Percentiles rank a stretch among this genome's conserved stretches.
Conservation (phyloP, 1,140 invertebrate genomes). For the Phymorhynchus buccinoides region DNA sequence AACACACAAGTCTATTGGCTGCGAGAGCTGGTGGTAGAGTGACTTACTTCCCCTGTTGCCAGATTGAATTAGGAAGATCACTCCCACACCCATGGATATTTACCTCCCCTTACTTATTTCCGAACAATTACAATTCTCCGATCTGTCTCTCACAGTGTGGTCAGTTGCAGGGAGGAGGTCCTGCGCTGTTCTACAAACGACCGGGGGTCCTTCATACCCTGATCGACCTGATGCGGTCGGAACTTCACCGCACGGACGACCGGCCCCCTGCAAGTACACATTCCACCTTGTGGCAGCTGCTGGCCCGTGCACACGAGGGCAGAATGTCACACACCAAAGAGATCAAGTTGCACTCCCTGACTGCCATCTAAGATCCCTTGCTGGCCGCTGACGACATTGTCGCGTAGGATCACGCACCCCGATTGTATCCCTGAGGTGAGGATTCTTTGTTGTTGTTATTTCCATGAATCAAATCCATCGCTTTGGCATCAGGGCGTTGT, state of each 20-base stretch:
- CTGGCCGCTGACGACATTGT: conserved; percentile 98
- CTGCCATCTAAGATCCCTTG: too few relatives aligned
- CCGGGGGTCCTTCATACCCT: conserved; percentile 92
- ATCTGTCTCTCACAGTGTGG: conserved; percentile 80
- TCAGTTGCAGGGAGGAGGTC: conserved; percentile 97
- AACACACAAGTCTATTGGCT: too few relatives aligned
- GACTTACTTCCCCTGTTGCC: too few relatives aligned
- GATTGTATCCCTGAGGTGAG: conserved; percentile 93
- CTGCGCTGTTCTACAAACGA: conserved; percentile 98
- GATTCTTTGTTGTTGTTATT: too few relatives aligned
- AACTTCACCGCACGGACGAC: conserved; percentile 85
- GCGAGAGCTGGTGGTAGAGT: too few relatives aligned
- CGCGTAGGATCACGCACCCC: conserved; percentile 89
- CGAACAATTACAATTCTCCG: too few relatives aligned
- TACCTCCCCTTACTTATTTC: too few relatives aligned
- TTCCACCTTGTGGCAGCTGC: conserved; percentile 93
- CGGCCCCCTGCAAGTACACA: conserved; percentile 91
- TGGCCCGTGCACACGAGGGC: conserved; percentile 98
- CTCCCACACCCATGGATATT: too few relatives aligned
- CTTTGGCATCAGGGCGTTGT: too few relatives aligned
- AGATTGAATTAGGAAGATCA: too few relatives aligned
- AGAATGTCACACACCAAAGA: conserved; percentile 99
- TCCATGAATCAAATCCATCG: too few relatives aligned
- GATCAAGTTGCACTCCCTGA: conserved; percentile 98
- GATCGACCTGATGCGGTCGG: conserved; percentile 92